Evolutionary conservation across 1,140 invertebrate species (phyloP).

Genomic region (Polypedilum vanderplanki): DNA sequence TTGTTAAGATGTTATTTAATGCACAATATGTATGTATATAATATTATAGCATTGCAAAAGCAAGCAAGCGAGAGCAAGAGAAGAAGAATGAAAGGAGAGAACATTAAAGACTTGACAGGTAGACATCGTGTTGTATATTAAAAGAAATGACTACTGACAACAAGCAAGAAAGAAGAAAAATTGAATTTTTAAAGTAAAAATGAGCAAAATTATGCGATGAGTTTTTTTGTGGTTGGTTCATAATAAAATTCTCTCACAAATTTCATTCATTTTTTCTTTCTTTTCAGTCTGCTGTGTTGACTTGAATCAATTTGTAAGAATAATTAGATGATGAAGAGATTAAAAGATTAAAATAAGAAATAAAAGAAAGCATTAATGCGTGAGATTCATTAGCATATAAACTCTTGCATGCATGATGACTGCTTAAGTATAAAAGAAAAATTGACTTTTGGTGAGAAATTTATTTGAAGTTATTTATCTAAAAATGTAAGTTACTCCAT

Average conservation of each 20-base stretch:
- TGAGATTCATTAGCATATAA: no score
- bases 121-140: constrained; percentile 23
- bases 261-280: no score
- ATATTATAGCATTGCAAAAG: neutral
- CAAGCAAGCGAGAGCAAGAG: neutral
- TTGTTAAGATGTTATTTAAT: constrained; percentile 26
- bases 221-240: neutral
- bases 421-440: no score
- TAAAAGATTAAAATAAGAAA: no score
- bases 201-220: neutral
- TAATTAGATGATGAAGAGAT: no score
- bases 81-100: constrained; percentile 1
- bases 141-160: constrained; percentile 24
- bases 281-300: no score
- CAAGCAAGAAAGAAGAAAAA: neutral
- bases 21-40: neutral
- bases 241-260: neutral
- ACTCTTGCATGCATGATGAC: no score
- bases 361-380: no score
- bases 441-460: no score
- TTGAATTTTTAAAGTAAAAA: neutral
- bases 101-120: constrained; percentile 24
- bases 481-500: no score
- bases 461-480: no score
- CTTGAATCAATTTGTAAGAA: no score